Conservation (phyloP, 30 jellyfish, hydroid and myxozoan species). For the Hydractinia symbiolongicarpus region DNA sequence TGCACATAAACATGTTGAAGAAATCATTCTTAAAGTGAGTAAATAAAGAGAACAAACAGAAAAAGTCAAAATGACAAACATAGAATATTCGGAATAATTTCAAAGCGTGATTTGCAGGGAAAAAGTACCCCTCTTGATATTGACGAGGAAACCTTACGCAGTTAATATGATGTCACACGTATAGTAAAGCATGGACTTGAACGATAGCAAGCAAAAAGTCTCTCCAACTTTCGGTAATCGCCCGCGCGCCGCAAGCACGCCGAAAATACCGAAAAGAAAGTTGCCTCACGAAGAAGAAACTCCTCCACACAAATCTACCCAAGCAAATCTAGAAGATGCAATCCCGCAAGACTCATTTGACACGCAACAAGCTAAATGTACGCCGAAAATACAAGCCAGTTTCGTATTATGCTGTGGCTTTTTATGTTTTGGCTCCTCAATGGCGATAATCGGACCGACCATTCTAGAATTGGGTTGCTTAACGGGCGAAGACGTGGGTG, state of each 20-base stretch:
- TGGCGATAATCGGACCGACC: constrained; percentile 99
- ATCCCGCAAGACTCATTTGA: not conserved
- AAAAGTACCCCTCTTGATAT: no score
- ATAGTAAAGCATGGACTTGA: no score
- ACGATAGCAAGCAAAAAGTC: no score
- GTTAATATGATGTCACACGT: no score
- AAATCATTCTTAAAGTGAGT: no score
- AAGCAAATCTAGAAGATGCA: not conserved
- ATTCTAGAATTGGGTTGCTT: constrained; percentile 94
- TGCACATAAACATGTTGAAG: no score
- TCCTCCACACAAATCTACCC: not conserved
- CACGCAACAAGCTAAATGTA: constrained; percentile 41
- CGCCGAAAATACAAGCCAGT: constrained; percentile 88
- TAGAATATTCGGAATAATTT: no score
- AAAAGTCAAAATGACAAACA: no score
- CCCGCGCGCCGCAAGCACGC: constrained; percentile 74
- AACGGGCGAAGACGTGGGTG: constrained; percentile 94
- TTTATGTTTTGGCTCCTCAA: constrained; percentile 95
- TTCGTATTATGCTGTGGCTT: constrained; percentile 92
- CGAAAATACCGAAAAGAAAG: constrained; percentile 53
- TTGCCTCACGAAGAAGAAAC: constrained; percentile 28
- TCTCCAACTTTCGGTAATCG: constrained; percentile 50
- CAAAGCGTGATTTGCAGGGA: no score
- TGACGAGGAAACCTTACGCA: no score
- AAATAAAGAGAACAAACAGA: no score